Conservation (phyloP, 2,113 vertebrate species). For the Pseudorhombus dupliciocellatus region DNA sequence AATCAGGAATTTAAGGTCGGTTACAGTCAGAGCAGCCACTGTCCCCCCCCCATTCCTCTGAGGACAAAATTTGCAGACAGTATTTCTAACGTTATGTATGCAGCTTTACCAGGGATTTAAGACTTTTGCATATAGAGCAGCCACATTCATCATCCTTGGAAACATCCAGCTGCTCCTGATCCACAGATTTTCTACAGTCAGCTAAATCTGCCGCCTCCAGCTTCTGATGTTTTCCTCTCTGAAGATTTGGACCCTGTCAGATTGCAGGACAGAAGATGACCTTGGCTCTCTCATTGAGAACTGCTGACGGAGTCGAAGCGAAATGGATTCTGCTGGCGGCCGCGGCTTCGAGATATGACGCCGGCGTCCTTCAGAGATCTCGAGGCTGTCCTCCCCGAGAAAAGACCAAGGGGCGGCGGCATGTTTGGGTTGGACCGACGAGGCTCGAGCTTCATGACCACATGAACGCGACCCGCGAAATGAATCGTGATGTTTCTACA, state of each 20-base stretch:
- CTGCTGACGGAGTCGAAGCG: constrained; percentile 51
- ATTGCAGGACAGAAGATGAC: constrained; percentile 57
- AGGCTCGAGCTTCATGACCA: no score
- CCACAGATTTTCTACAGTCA: constrained; percentile 40
- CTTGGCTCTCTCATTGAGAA: constrained; percentile 59
- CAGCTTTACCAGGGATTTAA: constrained; percentile 7
- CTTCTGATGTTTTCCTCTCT: constrained; percentile 50
- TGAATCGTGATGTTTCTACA: background rate
- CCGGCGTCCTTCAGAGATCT: constrained; percentile 40
- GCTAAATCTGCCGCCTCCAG: constrained; percentile 53
- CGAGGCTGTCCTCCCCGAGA: background rate
- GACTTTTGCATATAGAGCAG: background rate
- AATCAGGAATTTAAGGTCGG: background rate
- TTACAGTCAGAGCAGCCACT: background rate
- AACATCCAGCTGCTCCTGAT: constrained; percentile 31
- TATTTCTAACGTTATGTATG: background rate
- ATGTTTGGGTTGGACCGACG: background rate
- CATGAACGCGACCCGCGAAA: no score
- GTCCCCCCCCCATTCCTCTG: background rate
- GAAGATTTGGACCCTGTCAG: constrained; percentile 59
- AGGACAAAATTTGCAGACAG: background rate
- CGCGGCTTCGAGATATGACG: background rate
- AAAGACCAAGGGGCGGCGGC: background rate
- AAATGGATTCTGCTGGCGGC: constrained; percentile 29
- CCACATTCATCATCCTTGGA: constrained; percentile 31